Base-by-base conservation (phyloP, 1,140 invertebrate genomes). In the Globodera rostochiensis region DNA sequence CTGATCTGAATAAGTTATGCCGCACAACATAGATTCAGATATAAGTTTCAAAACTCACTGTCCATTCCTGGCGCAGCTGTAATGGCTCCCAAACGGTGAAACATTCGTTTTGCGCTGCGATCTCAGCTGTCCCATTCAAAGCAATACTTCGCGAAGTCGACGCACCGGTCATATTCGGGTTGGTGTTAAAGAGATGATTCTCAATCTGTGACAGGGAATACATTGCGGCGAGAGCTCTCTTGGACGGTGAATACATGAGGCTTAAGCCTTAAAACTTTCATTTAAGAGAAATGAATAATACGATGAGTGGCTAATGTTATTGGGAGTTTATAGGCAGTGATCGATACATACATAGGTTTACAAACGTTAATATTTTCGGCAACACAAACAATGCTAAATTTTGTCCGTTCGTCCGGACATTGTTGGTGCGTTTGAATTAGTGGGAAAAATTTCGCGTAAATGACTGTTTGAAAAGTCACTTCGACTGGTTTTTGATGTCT, bases 41-140 rank as follows among this genome's bases (percentile, higher is more conserved):
- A 60, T 67, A 5, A 36, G 45, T 13, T 8, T 70, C 80, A 75
- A 8, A 83, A 77, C 82, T 71, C 25, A 88, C 87, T 7, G 88
- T 88, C 87, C 87, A 88, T 84, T 87, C 83, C 70, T 88, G 87
- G 19, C 82, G 83, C 6, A 88, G 77, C 13, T 81, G 70, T 11
- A 88, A 50, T 6, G 87, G 88, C 47, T 90, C 83, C 76, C 87
- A 86, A 36, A 83, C 77, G 8, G 87, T 88, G 60, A 86, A 53
- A 67, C 87, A 89, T 69, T 89, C 86, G 71, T 77, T 77, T 15
- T 73, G 74, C 15, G 66, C 47, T 66, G 47, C 74, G 45, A 50
- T 70, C 5, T 78, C 77, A 6, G n/a, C 77, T 50, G 57, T 25
- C 6, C 36, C 36, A 71, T 64, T 64, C 46, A 78, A 7, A n/a